phyloP scores from a whole-genome alignment of 2,797 vertebrate genomes.

The Sebastes minor region DNA sequence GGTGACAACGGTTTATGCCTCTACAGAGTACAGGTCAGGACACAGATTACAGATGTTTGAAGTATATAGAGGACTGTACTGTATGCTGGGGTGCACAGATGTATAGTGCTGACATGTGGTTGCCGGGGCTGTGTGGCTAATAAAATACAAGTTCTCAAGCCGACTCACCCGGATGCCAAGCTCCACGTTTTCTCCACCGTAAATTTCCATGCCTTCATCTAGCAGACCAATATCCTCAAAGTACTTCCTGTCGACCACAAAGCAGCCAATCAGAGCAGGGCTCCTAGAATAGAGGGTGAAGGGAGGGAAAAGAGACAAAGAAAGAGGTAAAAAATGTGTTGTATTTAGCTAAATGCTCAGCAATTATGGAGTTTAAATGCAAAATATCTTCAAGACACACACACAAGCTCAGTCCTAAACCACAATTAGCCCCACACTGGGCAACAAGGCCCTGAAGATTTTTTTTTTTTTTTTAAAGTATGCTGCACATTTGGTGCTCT shows the following conservation, averaged over 20 bases:
- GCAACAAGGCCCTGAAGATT: not conserved
- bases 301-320: not conserved
- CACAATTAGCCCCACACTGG: not conserved
- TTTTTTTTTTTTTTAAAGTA: not conserved
- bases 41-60: not conserved
- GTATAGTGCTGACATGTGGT: not conserved
- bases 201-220: slow-evolving; percentile 97
- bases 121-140: not conserved
- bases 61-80: not conserved
- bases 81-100: not conserved
- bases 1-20: not conserved
- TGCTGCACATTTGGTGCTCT: slow-evolving; percentile 11
- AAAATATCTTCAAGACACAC: not conserved
- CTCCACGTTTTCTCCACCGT: slow-evolving; percentile 96
- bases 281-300: slow-evolving; percentile 80
- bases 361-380: slow-evolving; percentile 8
- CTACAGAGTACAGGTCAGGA: not conserved
- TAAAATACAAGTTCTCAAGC: not conserved
- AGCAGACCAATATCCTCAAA: slow-evolving; percentile 95
- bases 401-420: not conserved
- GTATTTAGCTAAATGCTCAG: not conserved
- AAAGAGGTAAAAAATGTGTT: not conserved
- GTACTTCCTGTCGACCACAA: slow-evolving; percentile 94
- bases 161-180: slow-evolving; percentile 93
- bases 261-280: slow-evolving; percentile 96